Percentiles rank a stretch among this genome's conserved stretches.
Conservation (phyloP, 2,113 vertebrate genomes). For the Gallinago paraguaiae region DNA sequence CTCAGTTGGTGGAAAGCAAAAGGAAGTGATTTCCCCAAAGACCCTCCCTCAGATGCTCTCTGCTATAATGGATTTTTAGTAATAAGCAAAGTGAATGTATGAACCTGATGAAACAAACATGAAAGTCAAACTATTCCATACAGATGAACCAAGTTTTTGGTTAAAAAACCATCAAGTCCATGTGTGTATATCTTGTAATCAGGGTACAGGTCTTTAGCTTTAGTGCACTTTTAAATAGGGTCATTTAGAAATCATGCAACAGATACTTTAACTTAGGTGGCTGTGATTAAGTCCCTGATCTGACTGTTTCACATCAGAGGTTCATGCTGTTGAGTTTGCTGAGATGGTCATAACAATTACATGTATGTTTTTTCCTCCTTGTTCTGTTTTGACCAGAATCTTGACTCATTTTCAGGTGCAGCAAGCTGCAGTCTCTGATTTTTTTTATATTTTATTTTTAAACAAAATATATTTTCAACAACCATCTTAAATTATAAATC, state of each 20-base stretch:
- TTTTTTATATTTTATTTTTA: background rate
- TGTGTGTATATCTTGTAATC: background rate
- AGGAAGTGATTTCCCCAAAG: background rate
- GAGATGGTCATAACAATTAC: background rate
- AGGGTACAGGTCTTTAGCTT: background rate
- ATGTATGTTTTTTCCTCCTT: background rate
- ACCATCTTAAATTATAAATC: background rate
- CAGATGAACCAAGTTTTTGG: background rate
- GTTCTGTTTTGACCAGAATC: background rate
- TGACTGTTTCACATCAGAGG: background rate
- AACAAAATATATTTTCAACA: background rate
- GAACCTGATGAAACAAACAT: background rate
- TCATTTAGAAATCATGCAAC: background rate
- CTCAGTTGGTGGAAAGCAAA: background rate
- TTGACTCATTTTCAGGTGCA: background rate
- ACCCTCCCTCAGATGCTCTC: background rate
- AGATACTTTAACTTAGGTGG: background rate
- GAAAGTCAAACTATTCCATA: background rate
- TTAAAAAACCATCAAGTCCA: background rate
- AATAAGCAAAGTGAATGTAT: rapidly evolving
- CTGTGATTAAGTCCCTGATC: background rate
- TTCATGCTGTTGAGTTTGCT: background rate
- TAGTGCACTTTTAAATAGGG: background rate
- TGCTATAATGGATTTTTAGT: background rate
- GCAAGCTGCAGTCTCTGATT: background rate